Evolutionary conservation across 35 echinoderm and acorn worm species (phyloP).

Genomic region (Stichopus chloronotus): DNA sequence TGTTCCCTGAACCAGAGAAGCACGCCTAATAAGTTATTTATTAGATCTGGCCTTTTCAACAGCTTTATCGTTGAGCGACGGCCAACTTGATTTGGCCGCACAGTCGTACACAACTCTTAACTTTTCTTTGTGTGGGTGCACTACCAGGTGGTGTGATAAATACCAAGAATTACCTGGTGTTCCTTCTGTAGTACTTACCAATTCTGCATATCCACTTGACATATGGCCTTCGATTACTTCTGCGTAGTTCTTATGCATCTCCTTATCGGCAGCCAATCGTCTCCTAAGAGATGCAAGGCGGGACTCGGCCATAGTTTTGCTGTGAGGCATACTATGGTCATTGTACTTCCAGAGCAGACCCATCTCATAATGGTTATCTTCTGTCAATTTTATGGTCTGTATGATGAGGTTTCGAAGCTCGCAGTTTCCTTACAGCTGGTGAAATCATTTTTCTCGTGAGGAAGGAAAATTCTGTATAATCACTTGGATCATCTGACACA

Average conservation of each 20-base stretch:
- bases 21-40: conserved; percentile 56
- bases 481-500: too few relatives aligned
- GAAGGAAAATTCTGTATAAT: too few relatives aligned
- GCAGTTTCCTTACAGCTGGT: background rate
- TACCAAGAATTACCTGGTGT: conserved; percentile 55
- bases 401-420: conserved; percentile 20
- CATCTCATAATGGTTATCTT: conserved; percentile 52
- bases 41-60: conserved; percentile 67
- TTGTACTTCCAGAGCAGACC: conserved; percentile 37
- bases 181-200: conserved; percentile 4
- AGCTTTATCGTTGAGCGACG: conserved; percentile 65
- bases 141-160: conserved; percentile 65
- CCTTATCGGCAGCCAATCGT: background rate
- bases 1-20: conserved; percentile 62
- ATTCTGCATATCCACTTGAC: conserved; percentile 34
- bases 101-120: conserved; percentile 70
- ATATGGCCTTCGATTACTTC: too few relatives aligned
- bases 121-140: conserved; percentile 68
- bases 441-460: too few relatives aligned
- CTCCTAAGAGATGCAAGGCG: background rate
- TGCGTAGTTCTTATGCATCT: background rate
- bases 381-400: conserved; percentile 44
- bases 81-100: conserved; percentile 49
- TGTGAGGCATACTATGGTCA: background rate
- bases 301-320: background rate